Conservation (phyloP, 2,888 invertebrate species). For the Ormyrus pomaceus region DNA sequence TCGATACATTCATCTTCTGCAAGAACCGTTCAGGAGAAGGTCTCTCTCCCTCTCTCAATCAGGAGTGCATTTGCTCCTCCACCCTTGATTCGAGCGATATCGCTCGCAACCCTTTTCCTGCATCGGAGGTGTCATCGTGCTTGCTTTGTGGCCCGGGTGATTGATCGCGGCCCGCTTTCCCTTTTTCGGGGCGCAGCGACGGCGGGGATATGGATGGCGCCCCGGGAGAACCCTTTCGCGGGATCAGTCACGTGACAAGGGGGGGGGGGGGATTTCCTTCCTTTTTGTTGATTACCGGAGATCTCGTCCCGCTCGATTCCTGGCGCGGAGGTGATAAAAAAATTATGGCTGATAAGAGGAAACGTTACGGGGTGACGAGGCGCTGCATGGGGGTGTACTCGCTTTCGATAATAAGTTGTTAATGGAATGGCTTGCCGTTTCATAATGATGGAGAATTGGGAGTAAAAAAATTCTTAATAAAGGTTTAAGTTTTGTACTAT, state of each 20-base stretch:
- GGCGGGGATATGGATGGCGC: conserved; percentile 68
- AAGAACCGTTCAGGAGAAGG: background rate
- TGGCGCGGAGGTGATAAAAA: background rate
- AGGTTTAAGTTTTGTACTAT: too few species aligned
- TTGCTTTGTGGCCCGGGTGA: conserved; percentile 61
- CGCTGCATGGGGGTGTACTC: too few species aligned
- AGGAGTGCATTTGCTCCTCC: conserved; percentile 57
- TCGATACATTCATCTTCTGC: conserved; percentile 32
- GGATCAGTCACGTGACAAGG: conserved; percentile 67
- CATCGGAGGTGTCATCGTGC: background rate
- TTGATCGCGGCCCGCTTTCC: conserved; percentile 68
- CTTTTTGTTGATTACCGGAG: conserved; percentile 32
- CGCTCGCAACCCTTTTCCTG: conserved; percentile 22
- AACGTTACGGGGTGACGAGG: too few species aligned
- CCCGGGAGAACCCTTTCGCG: conserved; percentile 71
- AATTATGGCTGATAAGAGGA: too few species aligned
- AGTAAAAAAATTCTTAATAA: too few species aligned
- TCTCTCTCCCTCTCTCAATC: conserved; percentile 23
- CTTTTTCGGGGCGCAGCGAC: conserved; percentile 20
- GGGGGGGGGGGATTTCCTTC: conserved; percentile 15
- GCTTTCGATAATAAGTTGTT: too few species aligned
- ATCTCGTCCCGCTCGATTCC: conserved; percentile 18
- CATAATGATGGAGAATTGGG: too few species aligned
- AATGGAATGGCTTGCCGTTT: too few species aligned
- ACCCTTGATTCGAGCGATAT: conserved; percentile 12